Percentiles rank a stretch among this genome's conserved stretches.
Evolutionary conservation across 2,888 invertebrate genomes (phyloP).

Genomic region (Clunio marinus): DNA sequence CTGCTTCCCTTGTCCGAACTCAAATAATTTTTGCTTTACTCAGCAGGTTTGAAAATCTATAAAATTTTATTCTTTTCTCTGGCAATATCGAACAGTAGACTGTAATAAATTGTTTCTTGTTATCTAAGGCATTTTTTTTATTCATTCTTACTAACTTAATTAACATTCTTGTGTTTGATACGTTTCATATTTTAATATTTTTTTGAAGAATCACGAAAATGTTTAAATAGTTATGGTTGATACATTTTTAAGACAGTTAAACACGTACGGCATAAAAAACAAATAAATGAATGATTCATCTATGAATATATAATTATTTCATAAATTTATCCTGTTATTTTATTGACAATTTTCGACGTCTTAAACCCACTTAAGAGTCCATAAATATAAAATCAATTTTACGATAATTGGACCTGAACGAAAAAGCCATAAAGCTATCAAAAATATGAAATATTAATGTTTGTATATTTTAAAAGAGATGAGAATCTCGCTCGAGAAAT

Average conservation of each 20-base stretch:
- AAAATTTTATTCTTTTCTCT: neutral
- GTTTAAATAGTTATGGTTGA: no score
- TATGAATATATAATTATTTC: no score
- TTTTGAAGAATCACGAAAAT: no score
- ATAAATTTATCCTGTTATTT: neutral
- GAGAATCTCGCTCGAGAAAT: neutral
- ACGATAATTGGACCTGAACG: conserved; percentile 35
- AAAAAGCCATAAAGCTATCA: conserved; percentile 26
- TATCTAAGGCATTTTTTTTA: conserved; percentile 34
- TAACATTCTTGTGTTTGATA: no score
- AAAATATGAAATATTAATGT: conserved; percentile 36
- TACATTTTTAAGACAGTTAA: no score
- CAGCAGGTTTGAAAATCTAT: conserved; percentile 16
- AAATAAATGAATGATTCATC: no score
- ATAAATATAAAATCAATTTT: conserved; percentile 36
- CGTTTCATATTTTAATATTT: conserved; percentile 3
- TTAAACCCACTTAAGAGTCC: conserved; percentile 35
- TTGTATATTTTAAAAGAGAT: conserved; percentile 10
- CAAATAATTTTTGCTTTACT: conserved; percentile 3
- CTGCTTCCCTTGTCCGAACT: conserved; percentile 18
- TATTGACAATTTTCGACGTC: neutral
- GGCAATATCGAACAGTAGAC: conserved; percentile 5
- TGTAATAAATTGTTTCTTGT: conserved; percentile 39
- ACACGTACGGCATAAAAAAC: no score
- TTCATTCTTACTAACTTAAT: no score